Percentiles rank a stretch among this genome's conserved stretches.
Conservation (phyloP, 2,797 vertebrate genomes). For the Threskiornis aethiopicus region DNA sequence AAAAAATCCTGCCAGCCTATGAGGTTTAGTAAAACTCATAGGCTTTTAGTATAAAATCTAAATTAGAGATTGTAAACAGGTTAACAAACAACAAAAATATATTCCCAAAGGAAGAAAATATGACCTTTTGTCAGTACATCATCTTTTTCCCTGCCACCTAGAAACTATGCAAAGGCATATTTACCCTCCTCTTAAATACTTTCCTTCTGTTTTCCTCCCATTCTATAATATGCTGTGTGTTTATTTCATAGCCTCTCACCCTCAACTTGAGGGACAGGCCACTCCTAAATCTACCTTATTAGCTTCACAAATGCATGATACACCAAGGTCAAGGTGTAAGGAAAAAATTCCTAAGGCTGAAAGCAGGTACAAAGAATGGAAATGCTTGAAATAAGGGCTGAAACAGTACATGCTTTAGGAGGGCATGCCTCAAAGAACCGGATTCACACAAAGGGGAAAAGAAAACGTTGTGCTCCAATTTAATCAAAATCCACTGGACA, state of each 20-base stretch:
- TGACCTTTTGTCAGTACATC: not conserved
- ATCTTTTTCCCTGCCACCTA: not conserved
- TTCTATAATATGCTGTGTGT: not conserved
- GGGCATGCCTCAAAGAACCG: slow-evolving; percentile 34
- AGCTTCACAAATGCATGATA: slow-evolving; percentile 5
- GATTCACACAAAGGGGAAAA: slow-evolving; percentile 13
- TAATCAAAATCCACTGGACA: slow-evolving; percentile 47
- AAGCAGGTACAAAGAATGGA: slow-evolving; percentile 18
- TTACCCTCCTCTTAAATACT: not conserved
- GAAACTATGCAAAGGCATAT: not conserved
- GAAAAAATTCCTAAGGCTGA: slow-evolving; percentile 12
- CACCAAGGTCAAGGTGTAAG: slow-evolving; percentile 11
- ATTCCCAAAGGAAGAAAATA: not conserved
- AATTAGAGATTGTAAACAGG: not conserved
- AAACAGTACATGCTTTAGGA: slow-evolving; percentile 44
- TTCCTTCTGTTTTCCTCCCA: not conserved
- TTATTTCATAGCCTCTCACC: slow-evolving; percentile 32
- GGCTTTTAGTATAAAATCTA: not conserved
- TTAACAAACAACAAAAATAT: not conserved
- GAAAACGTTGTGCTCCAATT: not conserved
- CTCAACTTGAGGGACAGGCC: not conserved
- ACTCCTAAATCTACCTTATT: slow-evolving; percentile 38
- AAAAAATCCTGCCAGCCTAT: not conserved
- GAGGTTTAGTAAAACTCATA: not conserved
- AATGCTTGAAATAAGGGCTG: slow-evolving; percentile 29